These are phyloP conservation scores for Andrena flavipes DNA, from an alignment of 2,888 invertebrate genomes.

Conservation along the genomic window DNA sequence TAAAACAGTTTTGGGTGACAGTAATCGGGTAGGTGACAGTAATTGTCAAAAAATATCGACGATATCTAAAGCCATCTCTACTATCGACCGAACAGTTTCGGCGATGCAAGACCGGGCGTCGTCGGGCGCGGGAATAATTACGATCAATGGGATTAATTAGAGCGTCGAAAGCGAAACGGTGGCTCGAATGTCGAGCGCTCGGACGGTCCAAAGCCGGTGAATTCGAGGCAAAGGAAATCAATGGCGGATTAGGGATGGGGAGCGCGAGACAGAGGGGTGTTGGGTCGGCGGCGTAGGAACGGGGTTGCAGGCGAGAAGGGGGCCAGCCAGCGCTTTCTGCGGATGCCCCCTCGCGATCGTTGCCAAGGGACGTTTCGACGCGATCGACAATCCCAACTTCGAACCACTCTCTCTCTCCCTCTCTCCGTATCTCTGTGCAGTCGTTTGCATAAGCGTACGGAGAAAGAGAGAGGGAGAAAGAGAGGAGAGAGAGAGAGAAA, in stretches of 20 bases:
- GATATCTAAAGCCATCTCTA: not conserved
- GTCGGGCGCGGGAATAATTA: slow-evolving; percentile 51
- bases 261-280: slow-evolving; percentile 49
- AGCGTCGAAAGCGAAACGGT: slow-evolving; percentile 56
- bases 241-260: slow-evolving; percentile 67
- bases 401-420: slow-evolving; percentile 31
- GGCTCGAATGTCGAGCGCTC: slow-evolving; percentile 54
- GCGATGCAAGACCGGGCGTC: not conserved
- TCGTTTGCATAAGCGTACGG: slow-evolving; percentile 68
- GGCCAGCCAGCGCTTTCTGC: slow-evolving; percentile 61
- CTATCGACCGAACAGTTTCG: not conserved
- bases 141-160: slow-evolving; percentile 67
- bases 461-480: not conserved
- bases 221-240: slow-evolving; percentile 65
- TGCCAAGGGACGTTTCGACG: slow-evolving; percentile 69
- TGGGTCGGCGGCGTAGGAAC: slow-evolving; percentile 30
- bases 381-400: slow-evolving; percentile 67
- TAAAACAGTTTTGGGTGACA: no score
- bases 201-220: slow-evolving; percentile 52
- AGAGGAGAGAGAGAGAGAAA: slow-evolving; percentile 31
- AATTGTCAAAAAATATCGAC: not conserved
- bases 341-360: slow-evolving; percentile 65
- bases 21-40: no score
- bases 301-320: slow-evolving; percentile 10
- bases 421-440: slow-evolving; percentile 25